These are phyloP conservation scores for Calypte anna DNA, from an alignment of 2,113 vertebrate genomes.

Conservation along the genomic window DNA sequence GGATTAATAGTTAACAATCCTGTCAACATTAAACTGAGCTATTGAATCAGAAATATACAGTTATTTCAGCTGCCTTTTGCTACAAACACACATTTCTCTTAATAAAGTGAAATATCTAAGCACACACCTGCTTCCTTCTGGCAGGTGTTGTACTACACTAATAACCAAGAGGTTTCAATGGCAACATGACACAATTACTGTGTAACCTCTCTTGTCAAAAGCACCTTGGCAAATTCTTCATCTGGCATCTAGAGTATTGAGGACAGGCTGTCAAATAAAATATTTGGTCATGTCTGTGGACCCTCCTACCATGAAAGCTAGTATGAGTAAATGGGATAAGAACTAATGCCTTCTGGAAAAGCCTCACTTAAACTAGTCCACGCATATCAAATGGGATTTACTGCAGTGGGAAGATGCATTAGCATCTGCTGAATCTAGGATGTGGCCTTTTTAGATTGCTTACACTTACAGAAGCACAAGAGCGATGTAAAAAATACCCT, in stretches of 20 bases:
- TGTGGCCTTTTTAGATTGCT: not conserved
- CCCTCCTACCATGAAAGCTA: not conserved
- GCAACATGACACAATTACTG: not conserved
- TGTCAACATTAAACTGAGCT: slow-evolving; percentile 2
- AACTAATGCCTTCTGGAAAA: not conserved
- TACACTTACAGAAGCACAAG: not conserved
- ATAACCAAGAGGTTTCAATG: not conserved
- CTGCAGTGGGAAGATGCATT: not conserved
- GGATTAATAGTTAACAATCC: slow-evolving; percentile 27
- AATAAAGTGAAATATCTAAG: not conserved
- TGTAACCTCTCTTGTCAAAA: not conserved
- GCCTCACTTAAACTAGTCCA: not conserved
- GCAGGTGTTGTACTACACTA: not conserved
- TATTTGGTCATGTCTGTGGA: not conserved
- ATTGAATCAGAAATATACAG: not conserved
- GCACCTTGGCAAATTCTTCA: not conserved
- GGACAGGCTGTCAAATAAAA: not conserved
- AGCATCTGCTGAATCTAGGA: not conserved
- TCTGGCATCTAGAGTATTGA: not conserved
- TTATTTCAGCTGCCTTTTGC: not conserved
- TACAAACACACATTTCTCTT: not conserved
- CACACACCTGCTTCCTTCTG: not conserved
- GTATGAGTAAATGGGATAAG: not conserved
- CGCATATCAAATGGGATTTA: fast-evolving
- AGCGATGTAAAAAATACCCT: not conserved